A percentile compares a stretch with the other conserved stretches of the same genome.
Conservation (phyloP, 2,113 vertebrate species). For the Lonchura striata region DNA sequence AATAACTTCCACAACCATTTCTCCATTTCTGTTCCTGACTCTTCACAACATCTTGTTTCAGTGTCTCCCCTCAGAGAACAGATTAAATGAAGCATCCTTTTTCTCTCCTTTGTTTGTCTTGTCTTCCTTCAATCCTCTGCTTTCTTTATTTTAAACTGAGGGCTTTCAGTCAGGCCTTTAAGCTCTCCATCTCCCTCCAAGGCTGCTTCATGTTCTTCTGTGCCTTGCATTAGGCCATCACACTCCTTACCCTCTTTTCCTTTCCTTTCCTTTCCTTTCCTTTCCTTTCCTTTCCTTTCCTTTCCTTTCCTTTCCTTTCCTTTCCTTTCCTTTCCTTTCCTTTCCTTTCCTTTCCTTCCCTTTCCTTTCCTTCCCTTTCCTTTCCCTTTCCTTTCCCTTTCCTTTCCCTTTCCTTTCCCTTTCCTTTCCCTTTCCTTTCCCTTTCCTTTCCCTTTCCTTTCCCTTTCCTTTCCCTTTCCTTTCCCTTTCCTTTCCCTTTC, state of each 20-base stretch:
- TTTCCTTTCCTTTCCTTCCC: too few species aligned
- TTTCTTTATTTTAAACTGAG: not conserved
- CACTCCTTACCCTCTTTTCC: fast-evolving
- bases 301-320: too few species aligned
- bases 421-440: too few species aligned
- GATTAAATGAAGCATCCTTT: not conserved
- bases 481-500: too few species aligned
- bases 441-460: fast-evolving
- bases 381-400: too few species aligned
- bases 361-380: too few species aligned
- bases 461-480: fast-evolving
- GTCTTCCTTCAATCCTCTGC: not conserved
- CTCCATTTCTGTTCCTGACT: not conserved
- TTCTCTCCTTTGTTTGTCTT: not conserved
- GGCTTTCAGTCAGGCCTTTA: not conserved
- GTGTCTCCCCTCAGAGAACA: not conserved
- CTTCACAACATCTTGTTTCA: not conserved
- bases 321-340: too few species aligned
- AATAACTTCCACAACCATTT: not conserved
- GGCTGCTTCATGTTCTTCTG: not conserved
- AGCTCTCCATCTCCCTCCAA: not conserved
- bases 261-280: not conserved
- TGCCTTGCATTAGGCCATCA: not conserved
- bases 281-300: fast-evolving
- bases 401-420: too few species aligned